These are phyloP conservation scores for Ennomos erosarius DNA, from an alignment of 2,888 invertebrate species.

Conservation along the genomic window DNA sequence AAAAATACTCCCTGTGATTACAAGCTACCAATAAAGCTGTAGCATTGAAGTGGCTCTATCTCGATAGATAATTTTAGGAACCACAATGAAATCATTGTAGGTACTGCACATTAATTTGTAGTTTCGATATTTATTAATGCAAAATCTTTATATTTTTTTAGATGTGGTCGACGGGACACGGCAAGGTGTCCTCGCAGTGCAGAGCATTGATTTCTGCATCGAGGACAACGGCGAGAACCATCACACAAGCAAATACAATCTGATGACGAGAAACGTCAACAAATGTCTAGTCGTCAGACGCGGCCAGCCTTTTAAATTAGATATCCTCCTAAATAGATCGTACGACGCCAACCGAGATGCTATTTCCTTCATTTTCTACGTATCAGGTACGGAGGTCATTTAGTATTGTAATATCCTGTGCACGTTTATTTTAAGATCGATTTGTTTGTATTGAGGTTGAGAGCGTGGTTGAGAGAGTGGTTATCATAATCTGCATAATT, in stretches of 20 bases:
- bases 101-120: too few species aligned
- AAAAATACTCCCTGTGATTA: too few species aligned
- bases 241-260: conserved; percentile 91
- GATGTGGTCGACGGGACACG: conserved; percentile 79
- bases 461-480: not conserved
- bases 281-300: conserved; percentile 91
- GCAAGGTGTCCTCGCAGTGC: conserved; percentile 88
- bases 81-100: too few species aligned
- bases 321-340: conserved; percentile 89
- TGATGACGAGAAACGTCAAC: conserved; percentile 86
- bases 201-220: conserved; percentile 90
- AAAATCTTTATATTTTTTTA: conserved; percentile 52
- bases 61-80: too few species aligned
- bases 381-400: conserved; percentile 84
- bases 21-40: too few species aligned
- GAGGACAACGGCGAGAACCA: conserved; percentile 91
- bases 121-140: not conserved
- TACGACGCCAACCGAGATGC: conserved; percentile 91
- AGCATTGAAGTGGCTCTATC: too few species aligned
- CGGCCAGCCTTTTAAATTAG: conserved; percentile 92
- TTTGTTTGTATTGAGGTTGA: conserved; percentile 23
- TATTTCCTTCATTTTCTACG: conserved; percentile 93
- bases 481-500: conserved; percentile 39
- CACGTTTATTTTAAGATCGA: conserved; percentile 44
- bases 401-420: conserved; percentile 30